Percentiles rank a stretch among this genome's conserved stretches.
Conservation (phyloP, 2,797 vertebrate species). For the Artibeus jamaicensis region DNA sequence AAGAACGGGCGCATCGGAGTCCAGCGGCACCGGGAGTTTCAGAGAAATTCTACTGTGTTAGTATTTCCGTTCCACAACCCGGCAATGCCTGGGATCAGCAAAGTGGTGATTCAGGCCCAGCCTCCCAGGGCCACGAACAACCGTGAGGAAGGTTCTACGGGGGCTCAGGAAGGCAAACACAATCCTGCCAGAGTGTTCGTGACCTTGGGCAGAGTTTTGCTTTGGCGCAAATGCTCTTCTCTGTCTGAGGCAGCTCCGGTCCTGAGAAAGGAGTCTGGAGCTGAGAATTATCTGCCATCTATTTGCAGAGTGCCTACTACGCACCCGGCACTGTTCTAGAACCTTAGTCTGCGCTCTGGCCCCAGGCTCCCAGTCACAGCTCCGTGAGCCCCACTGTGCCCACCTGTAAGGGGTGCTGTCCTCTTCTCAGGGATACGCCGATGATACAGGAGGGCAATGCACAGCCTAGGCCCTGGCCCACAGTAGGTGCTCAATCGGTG, state of each 20-base stretch:
- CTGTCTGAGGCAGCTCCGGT: background rate
- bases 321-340: background rate
- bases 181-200: accelerated
- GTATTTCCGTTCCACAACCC: background rate
- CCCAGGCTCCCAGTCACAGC: background rate
- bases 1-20: background rate
- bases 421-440: background rate
- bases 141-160: accelerated
- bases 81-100: accelerated
- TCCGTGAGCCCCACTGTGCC: background rate
- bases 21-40: background rate
- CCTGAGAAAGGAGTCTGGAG: background rate
- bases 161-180: background rate
- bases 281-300: background rate
- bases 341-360: background rate
- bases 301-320: background rate
- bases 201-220: background rate
- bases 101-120: accelerated
- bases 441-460: background rate
- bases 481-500: background rate
- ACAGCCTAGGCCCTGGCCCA: background rate
- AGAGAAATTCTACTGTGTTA: background rate
- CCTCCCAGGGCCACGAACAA: background rate
- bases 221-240: background rate
- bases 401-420: background rate